Base-by-base conservation (phyloP, 1,140 invertebrate species). In the Hylyphantes graminicola region DNA sequence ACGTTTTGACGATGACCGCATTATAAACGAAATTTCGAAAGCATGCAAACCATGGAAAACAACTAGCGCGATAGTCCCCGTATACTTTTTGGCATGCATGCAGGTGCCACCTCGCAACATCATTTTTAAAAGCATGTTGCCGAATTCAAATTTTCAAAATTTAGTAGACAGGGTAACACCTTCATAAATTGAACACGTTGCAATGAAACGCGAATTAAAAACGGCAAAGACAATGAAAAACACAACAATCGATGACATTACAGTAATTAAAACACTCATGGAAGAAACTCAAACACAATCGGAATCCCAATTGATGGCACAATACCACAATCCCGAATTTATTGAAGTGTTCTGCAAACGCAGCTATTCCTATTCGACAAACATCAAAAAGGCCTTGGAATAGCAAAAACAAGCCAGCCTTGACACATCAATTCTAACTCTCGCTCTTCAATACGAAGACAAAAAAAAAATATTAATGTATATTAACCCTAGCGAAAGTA, bases 311-410 rank as follows among this genome's bases (percentile, higher is more conserved):
- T 12, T 72, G 15, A 72, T 72, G 48, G 51, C 11, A 12, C 19
- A 50, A 10, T 48, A 50, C 19, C 1, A 72, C 48, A 12, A 72
- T 21, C 19, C 19, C 10, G 35, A 72, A 17, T 35, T 50, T 13
- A 8, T 50, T 13, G 10, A 10, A 12, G 19, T 50, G 11, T 50
- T 13, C 68, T 50, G 8, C 51, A 72, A 51, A 50, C 19, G 48
- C 19, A 67, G 57, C 12, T 15, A 61, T 17, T 13, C 21, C 12
- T 15, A 61, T 17, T 13, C 21, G 8, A 51, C 17, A 13, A 72
- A 72, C 51, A 8, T 72, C 48, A 72, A 72, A 72, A 72, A 72
- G 51, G 68, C 68, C 10, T 17, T 72, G 51, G 50, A 53, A 50
- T 12, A 5, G 48, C 8, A 48, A 35, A 50, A n/a, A 50, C 48